Percentiles rank a stretch among this genome's conserved stretches.
Conservation (phyloP, 1,140 invertebrate species). For the Drosophila tropicalis region DNA sequence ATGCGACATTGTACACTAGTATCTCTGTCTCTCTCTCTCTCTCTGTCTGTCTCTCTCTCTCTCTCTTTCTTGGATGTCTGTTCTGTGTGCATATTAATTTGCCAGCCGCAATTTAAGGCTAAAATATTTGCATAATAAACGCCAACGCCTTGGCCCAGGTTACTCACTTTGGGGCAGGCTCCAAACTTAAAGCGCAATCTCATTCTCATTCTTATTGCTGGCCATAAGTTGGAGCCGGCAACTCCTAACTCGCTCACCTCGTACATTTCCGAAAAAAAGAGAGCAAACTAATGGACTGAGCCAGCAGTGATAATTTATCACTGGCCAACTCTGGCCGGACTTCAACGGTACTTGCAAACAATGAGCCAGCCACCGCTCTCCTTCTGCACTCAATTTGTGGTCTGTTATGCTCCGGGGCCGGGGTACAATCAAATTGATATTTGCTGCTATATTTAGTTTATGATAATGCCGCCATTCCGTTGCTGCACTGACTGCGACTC, state of each 20-base stretch:
- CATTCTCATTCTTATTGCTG: constrained; percentile 54
- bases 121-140: constrained; percentile 81
- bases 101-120: constrained; percentile 68
- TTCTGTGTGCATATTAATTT: constrained; percentile 69
- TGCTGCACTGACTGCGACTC: constrained; percentile 29
- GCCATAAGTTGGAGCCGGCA: constrained; percentile 62
- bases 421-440: constrained; percentile 78
- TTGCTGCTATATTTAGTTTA: constrained; percentile 81
- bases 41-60: neutral
- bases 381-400: constrained; percentile 71
- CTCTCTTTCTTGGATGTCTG: neutral
- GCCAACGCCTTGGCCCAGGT: constrained; percentile 67
- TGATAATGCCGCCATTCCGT: constrained; percentile 70
- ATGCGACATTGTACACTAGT: constrained; percentile 68
- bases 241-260: constrained; percentile 64
- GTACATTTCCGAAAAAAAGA: constrained; percentile 72
- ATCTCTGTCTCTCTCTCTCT: neutral
- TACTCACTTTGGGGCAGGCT: constrained; percentile 29
- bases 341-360: constrained; percentile 75
- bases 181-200: constrained; percentile 64
- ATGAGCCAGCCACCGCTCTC: constrained; percentile 38
- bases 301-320: constrained; percentile 80
- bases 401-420: constrained; percentile 40
- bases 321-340: constrained; percentile 71
- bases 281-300: constrained; percentile 61